phyloP scores from a whole-genome alignment of 1,140 invertebrate genomes.

The Pseudomyrmex sp. region DNA sequence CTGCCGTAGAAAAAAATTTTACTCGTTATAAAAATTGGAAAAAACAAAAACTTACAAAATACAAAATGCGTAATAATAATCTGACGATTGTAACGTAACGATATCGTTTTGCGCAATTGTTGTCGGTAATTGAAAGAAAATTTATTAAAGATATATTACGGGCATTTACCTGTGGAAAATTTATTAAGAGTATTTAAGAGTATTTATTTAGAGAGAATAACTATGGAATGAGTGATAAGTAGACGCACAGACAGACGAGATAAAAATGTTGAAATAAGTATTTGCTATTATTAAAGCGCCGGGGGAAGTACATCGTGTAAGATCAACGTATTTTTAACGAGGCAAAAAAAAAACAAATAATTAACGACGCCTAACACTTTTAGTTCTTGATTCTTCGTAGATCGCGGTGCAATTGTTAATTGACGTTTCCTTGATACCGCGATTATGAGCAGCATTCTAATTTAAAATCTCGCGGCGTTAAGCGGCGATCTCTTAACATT shows the following conservation, averaged over 20 bases:
- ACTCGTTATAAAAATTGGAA: background rate
- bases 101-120: background rate
- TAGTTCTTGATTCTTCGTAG: conserved; percentile 3
- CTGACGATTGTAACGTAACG: background rate
- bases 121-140: background rate
- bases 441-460: conserved; percentile 56
- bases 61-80: too few species aligned
- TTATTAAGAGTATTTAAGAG: background rate
- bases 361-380: conserved; percentile 33
- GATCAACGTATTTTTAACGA: conserved; percentile 39
- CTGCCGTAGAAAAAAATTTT: background rate
- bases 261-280: conserved; percentile 46
- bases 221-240: background rate
- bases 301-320: conserved; percentile 12
- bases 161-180: background rate
- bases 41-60: background rate
- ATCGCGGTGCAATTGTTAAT: conserved; percentile 49
- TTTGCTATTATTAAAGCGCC: conserved; percentile 52
- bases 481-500: conserved; percentile 57
- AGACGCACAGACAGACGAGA: conserved; percentile 1
- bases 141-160: too few species aligned
- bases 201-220: too few species aligned
- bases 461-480: conserved; percentile 52
- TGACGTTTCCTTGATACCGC: conserved; percentile 56
- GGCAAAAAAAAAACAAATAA: background rate